A percentile compares a stretch with the other conserved stretches of the same genome.
phyloP scores from a whole-genome alignment of 1,140 invertebrate genomes.

The Drosophila trapezifrons region DNA sequence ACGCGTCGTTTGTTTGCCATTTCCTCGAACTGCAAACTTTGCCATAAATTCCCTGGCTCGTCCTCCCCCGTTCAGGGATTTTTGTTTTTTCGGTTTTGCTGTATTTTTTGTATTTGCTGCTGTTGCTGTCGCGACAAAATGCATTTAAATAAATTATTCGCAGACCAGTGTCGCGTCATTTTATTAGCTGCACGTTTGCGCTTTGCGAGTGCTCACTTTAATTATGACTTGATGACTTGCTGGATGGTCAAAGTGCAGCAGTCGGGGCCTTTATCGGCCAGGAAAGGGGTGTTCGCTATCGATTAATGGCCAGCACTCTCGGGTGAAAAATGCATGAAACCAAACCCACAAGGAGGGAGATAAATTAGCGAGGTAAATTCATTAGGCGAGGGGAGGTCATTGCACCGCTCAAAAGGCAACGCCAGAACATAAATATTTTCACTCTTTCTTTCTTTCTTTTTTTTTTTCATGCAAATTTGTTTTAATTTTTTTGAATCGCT shows the following conservation, averaged over 20 bases:
- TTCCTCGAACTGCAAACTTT: constrained; percentile 75
- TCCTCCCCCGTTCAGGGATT: constrained; percentile 45
- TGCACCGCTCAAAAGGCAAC: constrained; percentile 58
- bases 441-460: constrained; percentile 24
- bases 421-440: constrained; percentile 58
- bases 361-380: constrained; percentile 42
- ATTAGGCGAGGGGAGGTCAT: constrained; percentile 55
- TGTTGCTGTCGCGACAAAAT: constrained; percentile 78
- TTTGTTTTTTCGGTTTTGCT: constrained; percentile 40
- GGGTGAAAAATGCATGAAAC: constrained; percentile 8
- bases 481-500: constrained; percentile 33
- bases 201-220: constrained; percentile 48
- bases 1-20: constrained; percentile 79
- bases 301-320: constrained; percentile 19
- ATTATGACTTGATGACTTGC: constrained; percentile 56
- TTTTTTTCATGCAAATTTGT: constrained; percentile 68
- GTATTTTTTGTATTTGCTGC: constrained; percentile 21
- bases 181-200: constrained; percentile 65
- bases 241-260: constrained; percentile 23
- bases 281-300: constrained; percentile 14
- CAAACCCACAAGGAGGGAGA: constrained; percentile 9
- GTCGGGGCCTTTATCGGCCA: too few relatives aligned
- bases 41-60: constrained; percentile 67
- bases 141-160: constrained; percentile 84
- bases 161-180: constrained; percentile 80